Conservation (phyloP, 2,113 vertebrate species). For the Podarcis muralis region DNA sequence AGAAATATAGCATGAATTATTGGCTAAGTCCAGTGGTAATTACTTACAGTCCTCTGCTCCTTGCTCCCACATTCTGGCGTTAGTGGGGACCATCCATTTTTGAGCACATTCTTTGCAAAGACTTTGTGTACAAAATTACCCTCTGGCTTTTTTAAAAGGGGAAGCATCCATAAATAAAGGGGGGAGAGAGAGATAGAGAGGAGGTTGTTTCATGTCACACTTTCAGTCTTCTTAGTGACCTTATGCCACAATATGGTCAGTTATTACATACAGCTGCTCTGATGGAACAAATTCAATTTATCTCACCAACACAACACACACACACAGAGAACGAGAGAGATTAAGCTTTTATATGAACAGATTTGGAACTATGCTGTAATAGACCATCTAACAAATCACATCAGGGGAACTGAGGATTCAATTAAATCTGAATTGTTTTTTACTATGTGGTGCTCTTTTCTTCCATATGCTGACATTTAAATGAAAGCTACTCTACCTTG, state of each 20-base stretch:
- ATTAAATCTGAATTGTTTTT: too few relatives aligned
- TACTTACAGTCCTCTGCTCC: not conserved
- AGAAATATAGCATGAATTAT: not conserved
- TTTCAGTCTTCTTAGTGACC: not conserved
- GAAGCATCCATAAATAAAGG: not conserved
- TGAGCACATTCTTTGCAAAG: not conserved
- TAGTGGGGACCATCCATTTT: not conserved
- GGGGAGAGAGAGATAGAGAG: constrained; percentile 7
- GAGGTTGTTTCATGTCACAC: not conserved
- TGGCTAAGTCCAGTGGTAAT: constrained; percentile 3
- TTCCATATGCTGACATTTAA: too few relatives aligned
- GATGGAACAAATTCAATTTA: not conserved
- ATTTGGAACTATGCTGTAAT: too few relatives aligned
- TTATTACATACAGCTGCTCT: not conserved
- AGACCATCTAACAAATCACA: too few relatives aligned
- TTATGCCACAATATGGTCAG: not conserved
- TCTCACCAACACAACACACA: not conserved
- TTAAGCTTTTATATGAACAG: too few relatives aligned
- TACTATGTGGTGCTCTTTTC: too few relatives aligned
- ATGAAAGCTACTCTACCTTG: too few relatives aligned
- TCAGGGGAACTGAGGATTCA: too few relatives aligned
- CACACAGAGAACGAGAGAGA: not conserved
- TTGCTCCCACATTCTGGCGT: not conserved
- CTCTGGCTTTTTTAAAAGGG: not conserved
- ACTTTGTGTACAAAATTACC: not conserved